These are phyloP conservation scores for Eristalis tenax DNA, from an alignment of 2,888 invertebrate species.

Conservation along the genomic window DNA sequence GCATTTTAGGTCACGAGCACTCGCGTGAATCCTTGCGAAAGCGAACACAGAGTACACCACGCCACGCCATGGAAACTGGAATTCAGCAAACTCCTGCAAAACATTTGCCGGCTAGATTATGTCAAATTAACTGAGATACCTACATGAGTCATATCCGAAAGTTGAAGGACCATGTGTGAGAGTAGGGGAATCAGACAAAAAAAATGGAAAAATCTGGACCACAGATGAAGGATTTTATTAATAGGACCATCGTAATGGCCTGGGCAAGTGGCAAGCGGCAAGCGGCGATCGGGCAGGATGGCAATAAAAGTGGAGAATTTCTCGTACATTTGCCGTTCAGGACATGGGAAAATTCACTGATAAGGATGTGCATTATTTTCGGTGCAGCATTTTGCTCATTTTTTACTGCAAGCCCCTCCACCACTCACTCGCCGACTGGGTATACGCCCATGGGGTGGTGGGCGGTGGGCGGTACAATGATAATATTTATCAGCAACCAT, in stretches of 20 bases:
- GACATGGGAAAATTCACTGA: conserved; percentile 39
- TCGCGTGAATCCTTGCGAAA: neutral
- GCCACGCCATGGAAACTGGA: neutral
- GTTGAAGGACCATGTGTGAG: conserved; percentile 31
- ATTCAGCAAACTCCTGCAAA: conserved; percentile 64
- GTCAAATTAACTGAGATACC: conserved; percentile 70
- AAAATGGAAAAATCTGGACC: conserved; percentile 3
- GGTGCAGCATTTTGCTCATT: neutral
- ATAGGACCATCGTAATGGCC: neutral
- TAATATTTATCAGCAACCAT: neutral
- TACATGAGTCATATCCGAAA: conserved; percentile 60
- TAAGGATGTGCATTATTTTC: conserved; percentile 49
- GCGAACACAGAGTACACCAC: neutral
- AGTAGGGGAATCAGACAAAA: conserved; percentile 3
- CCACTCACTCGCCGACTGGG: too few species aligned
- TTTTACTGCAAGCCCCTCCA: neutral
- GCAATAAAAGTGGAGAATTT: conserved; percentile 45
- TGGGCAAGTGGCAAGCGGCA: neutral
- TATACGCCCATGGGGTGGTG: neutral
- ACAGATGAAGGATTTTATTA: conserved; percentile 43
- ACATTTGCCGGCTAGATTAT: conserved; percentile 64
- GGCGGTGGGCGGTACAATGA: neutral
- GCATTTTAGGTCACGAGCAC: neutral
- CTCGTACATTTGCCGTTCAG: conserved; percentile 26
- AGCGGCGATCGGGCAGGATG: neutral